Evolutionary conservation across 2,113 vertebrate species (phyloP).

Genomic region (Zapornia atra): DNA sequence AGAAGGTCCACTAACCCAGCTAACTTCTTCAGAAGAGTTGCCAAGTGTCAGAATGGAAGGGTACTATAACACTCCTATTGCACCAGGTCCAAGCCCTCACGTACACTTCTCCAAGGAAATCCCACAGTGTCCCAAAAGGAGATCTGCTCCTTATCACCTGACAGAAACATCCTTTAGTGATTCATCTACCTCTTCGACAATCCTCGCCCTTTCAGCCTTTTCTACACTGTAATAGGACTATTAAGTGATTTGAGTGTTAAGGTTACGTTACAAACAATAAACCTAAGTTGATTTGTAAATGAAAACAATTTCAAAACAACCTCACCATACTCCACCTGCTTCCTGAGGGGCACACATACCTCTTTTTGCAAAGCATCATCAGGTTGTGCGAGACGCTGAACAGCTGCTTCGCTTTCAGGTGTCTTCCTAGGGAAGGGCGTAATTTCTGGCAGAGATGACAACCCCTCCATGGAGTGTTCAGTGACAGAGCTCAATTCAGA

Average conservation of each 20-base stretch:
- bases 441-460: background rate
- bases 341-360: conserved; percentile 36
- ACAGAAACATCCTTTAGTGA: background rate
- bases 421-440: background rate
- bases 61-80: background rate
- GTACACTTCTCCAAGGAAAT: background rate
- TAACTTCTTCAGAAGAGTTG: background rate
- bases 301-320: background rate
- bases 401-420: background rate
- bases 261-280: background rate
- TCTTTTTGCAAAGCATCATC: conserved; percentile 24
- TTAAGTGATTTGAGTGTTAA: background rate
- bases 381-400: background rate
- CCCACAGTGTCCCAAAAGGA: background rate
- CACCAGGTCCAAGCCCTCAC: background rate
- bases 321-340: background rate
- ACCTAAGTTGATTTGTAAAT: background rate
- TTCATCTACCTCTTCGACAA: background rate
- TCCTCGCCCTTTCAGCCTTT: background rate
- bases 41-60: background rate
- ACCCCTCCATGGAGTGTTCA: background rate
- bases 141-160: background rate
- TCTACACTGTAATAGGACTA: background rate
- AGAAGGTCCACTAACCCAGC: background rate
- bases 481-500: background rate